These are phyloP conservation scores for Drosophila miranda DNA, from an alignment of 1,140 invertebrate species.

Conservation along the genomic window DNA sequence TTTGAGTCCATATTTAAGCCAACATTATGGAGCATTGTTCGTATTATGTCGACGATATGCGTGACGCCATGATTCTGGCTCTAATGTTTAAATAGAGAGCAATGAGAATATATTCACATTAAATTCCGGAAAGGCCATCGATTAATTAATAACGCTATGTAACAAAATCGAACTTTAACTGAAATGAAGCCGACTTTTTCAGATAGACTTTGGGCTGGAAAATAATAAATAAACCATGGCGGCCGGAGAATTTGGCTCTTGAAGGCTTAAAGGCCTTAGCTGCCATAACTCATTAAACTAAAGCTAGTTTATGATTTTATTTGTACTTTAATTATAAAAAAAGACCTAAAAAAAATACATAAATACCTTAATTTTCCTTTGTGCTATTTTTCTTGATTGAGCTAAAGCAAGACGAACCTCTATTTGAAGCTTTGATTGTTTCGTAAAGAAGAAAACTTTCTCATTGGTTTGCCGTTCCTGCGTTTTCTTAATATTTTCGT, in stretches of 20 bases:
- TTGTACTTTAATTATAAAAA: too few species aligned
- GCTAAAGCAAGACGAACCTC: conserved; percentile 94
- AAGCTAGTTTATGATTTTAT: not conserved
- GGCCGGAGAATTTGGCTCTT: too few species aligned
- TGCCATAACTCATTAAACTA: not conserved
- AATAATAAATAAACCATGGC: too few species aligned
- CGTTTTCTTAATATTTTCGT: conserved; percentile 8
- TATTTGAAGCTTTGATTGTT: conserved; percentile 92
- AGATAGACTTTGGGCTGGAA: too few species aligned
- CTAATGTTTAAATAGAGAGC: not conserved
- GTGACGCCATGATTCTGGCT: conserved; percentile 27
- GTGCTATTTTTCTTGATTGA: conserved; percentile 95
- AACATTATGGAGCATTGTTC: conserved; percentile 34
- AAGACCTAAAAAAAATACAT: not conserved
- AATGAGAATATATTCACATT: not conserved
- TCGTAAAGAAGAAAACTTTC: conserved; percentile 88
- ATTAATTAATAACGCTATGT: too few species aligned
- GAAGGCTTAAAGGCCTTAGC: too few species aligned
- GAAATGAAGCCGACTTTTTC: too few species aligned
- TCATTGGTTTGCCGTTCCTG: conserved; percentile 24
- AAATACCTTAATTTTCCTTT: conserved; percentile 94
- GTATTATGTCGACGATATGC: conserved; percentile 41
- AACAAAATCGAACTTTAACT: too few species aligned
- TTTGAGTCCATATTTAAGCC: conserved; percentile 41
- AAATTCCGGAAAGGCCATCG: too few species aligned